phyloP scores from a whole-genome alignment of 1,140 invertebrate genomes.

The Grapholita molesta region DNA sequence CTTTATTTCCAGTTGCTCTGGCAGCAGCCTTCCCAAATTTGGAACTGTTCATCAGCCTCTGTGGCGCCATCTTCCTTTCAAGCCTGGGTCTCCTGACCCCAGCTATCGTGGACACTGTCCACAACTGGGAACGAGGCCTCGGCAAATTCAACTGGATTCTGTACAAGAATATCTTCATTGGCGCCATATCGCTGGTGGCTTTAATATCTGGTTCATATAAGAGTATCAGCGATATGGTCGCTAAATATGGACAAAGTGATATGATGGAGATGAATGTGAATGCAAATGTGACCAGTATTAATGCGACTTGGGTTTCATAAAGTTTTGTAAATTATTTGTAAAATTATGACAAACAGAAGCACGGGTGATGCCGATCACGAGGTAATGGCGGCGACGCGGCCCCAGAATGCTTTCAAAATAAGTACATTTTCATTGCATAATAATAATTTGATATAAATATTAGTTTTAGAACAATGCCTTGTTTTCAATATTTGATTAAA shows the following conservation, averaged over 20 bases:
- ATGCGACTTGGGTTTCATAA: slow-evolving; percentile 20
- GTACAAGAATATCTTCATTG: slow-evolving; percentile 82
- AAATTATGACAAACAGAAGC: neutral
- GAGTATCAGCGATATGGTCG: slow-evolving; percentile 79
- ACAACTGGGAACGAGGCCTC: slow-evolving; percentile 81
- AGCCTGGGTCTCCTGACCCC: slow-evolving; percentile 92
- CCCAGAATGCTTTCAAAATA: too few relatives aligned
- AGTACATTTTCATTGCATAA: too few relatives aligned
- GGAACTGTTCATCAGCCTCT: slow-evolving; percentile 91
- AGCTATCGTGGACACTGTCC: slow-evolving; percentile 89
- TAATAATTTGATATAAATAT: too few relatives aligned
- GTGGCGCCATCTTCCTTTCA: slow-evolving; percentile 92
- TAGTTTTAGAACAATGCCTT: too few relatives aligned
- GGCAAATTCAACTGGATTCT: slow-evolving; percentile 82
- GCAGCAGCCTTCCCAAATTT: slow-evolving; percentile 89
- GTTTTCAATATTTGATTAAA: too few relatives aligned
- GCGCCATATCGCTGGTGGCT: slow-evolving; percentile 81
- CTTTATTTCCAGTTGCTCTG: slow-evolving; percentile 81
- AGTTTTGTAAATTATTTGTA: neutral
- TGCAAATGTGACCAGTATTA: slow-evolving; percentile 22
- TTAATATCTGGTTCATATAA: slow-evolving; percentile 83
- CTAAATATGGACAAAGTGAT: slow-evolving; percentile 36
- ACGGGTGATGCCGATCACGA: too few relatives aligned
- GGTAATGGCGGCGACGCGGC: too few relatives aligned
- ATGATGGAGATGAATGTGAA: slow-evolving; percentile 30